Evolutionary conservation across 2,888 invertebrate species (phyloP), one percentile per base, ranked within the genome.

Genomic region (Ennomos quercinarius): DNA sequence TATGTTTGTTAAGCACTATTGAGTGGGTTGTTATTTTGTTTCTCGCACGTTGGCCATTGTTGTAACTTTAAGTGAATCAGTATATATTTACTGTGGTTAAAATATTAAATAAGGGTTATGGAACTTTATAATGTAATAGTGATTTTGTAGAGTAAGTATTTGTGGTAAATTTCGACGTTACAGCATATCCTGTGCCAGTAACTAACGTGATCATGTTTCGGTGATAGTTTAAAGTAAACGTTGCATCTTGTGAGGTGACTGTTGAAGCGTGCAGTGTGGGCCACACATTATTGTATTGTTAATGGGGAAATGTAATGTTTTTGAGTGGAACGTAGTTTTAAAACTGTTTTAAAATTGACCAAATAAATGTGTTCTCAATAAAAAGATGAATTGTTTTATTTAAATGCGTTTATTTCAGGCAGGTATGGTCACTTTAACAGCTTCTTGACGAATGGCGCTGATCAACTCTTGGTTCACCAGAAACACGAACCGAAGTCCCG

Each of bases 401-500:
- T 73, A 68, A 66, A 73, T 70, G 67, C 62, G 68, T 71, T 71
- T 58, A 65, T 72, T 74, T 84, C 78, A 91, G 41, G 85, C 85
- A 61, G 92, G 91, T 74, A 91, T 87, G 81, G 95, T 96, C 63
- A 96, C 95, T 87, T 97, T 96, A 1, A 96, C 96, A 62, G 97
- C 96, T 89, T 98, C 98, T 83, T 97, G 97, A 54, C 97, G 95
- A 72, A 98, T 98, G 41, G 96, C 96, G 79, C 96, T 96, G 71
- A 98, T 97, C 49, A 99, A 93, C 74, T 98, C 98, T 83, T 97
- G 97, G 87, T 99, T 98, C 61, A 99, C 96, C 65, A 98, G 94
- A 84, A 99, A 99, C 71, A 98, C 97, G 89, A 99, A 99, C 64
- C 98, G 95, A 43, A 99, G 93, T 53, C 98, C 97, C 17, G 98